These are phyloP conservation scores for Drymodes brunneopygia DNA, from an alignment of 2,113 vertebrate genomes.

Conservation along the genomic window DNA sequence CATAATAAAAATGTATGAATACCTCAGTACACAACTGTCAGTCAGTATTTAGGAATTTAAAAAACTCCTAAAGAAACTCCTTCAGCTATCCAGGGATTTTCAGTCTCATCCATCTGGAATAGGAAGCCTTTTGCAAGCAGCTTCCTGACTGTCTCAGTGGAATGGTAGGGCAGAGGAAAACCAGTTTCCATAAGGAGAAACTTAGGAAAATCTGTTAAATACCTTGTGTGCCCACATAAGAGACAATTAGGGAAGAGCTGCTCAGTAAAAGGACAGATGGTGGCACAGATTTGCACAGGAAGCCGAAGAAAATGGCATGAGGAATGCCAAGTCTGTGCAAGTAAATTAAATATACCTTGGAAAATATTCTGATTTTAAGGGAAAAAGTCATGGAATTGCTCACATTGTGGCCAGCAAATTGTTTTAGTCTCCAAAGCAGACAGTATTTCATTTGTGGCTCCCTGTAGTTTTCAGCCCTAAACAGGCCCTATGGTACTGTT, in stretches of 20 bases:
- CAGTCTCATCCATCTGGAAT: background rate
- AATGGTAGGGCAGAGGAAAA: background rate
- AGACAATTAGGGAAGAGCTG: background rate
- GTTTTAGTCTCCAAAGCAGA: background rate
- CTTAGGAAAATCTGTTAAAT: background rate
- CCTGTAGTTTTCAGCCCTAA: background rate
- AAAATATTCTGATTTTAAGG: background rate
- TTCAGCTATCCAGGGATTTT: background rate
- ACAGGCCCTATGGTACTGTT: background rate
- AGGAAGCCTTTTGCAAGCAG: background rate
- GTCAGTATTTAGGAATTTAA: background rate
- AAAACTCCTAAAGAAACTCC: background rate
- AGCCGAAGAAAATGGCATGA: background rate
- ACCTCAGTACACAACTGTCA: background rate
- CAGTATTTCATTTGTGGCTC: background rate
- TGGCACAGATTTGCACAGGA: background rate
- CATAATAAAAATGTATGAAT: background rate
- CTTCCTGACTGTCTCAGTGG: background rate
- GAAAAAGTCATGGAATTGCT: background rate
- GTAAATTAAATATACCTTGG: background rate
- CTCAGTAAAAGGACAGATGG: background rate
- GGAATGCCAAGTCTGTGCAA: background rate
- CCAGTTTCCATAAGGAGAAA: accelerated
- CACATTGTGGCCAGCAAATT: background rate
- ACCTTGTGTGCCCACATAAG: background rate